Evolutionary conservation across 2,888 invertebrate species (phyloP), one percentile per base, ranked within the genome.

Genomic region (Gortyna flavago): DNA sequence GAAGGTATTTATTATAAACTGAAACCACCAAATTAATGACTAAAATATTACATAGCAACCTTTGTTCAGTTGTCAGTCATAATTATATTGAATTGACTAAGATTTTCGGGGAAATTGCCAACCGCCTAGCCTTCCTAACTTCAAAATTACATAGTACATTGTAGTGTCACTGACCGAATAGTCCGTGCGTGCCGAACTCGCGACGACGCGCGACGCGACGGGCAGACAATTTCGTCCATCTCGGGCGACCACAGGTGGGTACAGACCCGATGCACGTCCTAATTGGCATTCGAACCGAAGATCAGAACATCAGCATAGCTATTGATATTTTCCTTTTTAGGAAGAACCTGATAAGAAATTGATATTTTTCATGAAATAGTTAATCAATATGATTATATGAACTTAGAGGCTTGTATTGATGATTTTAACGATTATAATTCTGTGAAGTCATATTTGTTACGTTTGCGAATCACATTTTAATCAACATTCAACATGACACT

Each of bases 131-230:
- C 57, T 59, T 44, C 48, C 48, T 65, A 79, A 59, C 25, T 51
- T 66, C 18, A n/a, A 80, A 72, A 59, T 59, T 48, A 41, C 18
- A 48, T 21, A 38, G 35, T 35, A 35, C 35, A 16, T 44, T 54
- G 35, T 41, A 66, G 35, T 61, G 79, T 81, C 81, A 79, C 4
- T 80, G 75, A 66, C 81, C 65, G 51, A 51, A 7, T 29, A 41
- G 21, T 57, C 25, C 29, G 25, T n/a, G 32, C 29, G 25, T n/a
- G 32, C 51, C 35, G 35, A 81, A 51, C 71, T 54, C 32, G 32
- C 57, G n/a, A 61, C 57, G 32, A 51, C 35, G 3, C n/a, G 9
- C 38, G 21, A 13, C 44, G 44, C 44, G 44, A 21, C 51, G 51
- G 18, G 21, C 65, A 48, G 51, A 59, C 18, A 65, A 59, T 51